Base-by-base conservation (phyloP, 2,888 invertebrate species). In the Brenthis daphne region DNA sequence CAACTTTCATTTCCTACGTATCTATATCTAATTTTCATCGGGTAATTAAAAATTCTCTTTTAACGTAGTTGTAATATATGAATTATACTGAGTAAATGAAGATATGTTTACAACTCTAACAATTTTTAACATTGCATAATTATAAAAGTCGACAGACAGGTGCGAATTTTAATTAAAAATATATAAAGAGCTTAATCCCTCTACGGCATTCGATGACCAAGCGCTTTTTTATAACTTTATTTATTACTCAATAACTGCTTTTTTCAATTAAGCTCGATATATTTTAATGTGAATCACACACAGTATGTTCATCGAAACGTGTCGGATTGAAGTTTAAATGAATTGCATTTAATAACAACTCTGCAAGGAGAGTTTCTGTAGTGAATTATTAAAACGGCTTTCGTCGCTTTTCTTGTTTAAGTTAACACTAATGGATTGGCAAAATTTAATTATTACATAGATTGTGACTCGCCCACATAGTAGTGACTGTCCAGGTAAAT, bases 311-410 rank as follows among this genome's bases (percentile, higher is more conserved):
- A 37, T 55, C 50, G 68, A 64, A 63, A 63, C 65, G 63, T 64
- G 63, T 56, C 57, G 65, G 50, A 64, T 71, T 64, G 68, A 66
- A 57, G 63, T 68, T 61, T 70, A 37, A 68, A 65, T 54, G 43
- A 65, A 71, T 65, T 71, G 65, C 63, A 64, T 63, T 71, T 68
- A 71, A 71, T 68, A 64, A 61, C 55, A 47, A 65, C 58, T 20
- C 14, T 68, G 55, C 24, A 58, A 68, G 54, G 58, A 47, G 56
- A 68, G 65, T 64, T 66, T 61, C 66, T 58, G 24, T 29, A 16
- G 16, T 43, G 13, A 37, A 24, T 63, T 61, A 50, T 61, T 61
- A 29, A 63, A 57, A 51, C 16, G 33, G n/a, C 50, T 20, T 55
- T 60, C 33, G 54, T n/a, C 43, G 24, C 12, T 13, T 50, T 63